A percentile compares a stretch with the other conserved stretches of the same genome.
phyloP scores from a whole-genome alignment of 2,888 invertebrate species.

The Brachyptera risi region DNA sequence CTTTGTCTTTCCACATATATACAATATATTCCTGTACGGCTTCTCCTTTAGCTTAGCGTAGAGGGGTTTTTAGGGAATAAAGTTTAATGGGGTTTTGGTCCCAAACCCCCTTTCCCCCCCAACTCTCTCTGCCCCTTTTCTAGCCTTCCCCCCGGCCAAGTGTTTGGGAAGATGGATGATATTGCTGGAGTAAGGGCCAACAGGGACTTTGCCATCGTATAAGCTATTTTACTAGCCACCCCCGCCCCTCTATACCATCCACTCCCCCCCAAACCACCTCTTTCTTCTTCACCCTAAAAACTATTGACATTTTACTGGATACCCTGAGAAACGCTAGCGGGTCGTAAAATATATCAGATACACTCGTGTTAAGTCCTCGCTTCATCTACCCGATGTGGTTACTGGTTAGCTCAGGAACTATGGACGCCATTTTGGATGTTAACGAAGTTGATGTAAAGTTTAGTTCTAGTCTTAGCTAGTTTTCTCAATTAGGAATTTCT shows the following conservation, averaged over 20 bases:
- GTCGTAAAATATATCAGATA: constrained; percentile 20
- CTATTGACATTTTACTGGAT: constrained; percentile 22
- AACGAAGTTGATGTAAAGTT: no score
- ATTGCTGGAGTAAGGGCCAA: constrained; percentile 10
- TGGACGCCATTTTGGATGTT: constrained; percentile 8
- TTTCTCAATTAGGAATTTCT: no score
- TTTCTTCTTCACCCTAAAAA: constrained; percentile 5
- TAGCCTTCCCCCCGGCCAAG: neutral
- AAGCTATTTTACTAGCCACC: constrained; percentile 20
- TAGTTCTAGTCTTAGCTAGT: no score
- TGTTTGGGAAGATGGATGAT: constrained; percentile 19
- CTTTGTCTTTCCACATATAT: neutral
- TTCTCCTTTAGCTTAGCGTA: neutral
- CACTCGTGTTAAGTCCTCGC: neutral
- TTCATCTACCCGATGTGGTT: no score
- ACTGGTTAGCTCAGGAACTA: neutral
- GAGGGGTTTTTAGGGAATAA: constrained; percentile 17
- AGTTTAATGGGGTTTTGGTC: constrained; percentile 19
- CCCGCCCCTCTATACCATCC: no score
- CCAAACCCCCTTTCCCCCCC: neutral
- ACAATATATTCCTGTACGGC: neutral
- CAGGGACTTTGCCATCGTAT: constrained; percentile 9
- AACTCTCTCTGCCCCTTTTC: neutral
- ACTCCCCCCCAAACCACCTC: no score
- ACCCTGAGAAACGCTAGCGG: constrained; percentile 8